Evolutionary conservation across 2,888 invertebrate genomes (phyloP), one percentile per base, ranked within the genome.

Genomic region (Hypomecis punctinalis): DNA sequence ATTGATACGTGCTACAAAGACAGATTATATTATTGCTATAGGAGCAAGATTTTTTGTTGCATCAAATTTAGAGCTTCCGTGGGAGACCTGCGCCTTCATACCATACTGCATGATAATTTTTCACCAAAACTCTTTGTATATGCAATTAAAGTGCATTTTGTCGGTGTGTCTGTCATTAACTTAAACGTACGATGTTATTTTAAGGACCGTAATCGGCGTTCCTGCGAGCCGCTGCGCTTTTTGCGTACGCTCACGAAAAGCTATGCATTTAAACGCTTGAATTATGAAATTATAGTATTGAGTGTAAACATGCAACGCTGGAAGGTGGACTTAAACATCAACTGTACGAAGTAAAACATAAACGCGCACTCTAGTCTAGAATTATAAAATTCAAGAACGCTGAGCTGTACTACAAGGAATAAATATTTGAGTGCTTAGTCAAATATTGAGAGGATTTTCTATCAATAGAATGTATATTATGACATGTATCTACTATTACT

Each of bases 121-220:
- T 88, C 84, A 85, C 89, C 87, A 89, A 93, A 92, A 91, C 86
- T 89, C 90, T 89, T 90, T 89, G 89, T 89, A 85, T 87, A 88
- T 83, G 87, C 88, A 92, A 93, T 92, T 93, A 93, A 92, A 92
- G 86, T 84, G 87, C 91, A 91, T 91, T 92, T 92, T 85, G 90
- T 85, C 90, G 89, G 92, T 87, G 88, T 90, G 89, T 89, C 92
- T 86, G 91, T 91, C 91, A 93, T 92, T 93, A 93, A 88, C 87
- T 93, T 93, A 92, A 93, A 91, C 89, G 92, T 89, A 92, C 89
- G 90, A 93, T 92, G 93, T 92, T 93, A 93, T 93, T 92, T 91
- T 90, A 92, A 91, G 89, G 90, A 81, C 87, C 86, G 85, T 92
- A 93, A 93, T 92, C 86, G 88, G 84, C 83, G 88, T 87, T 82